Evolutionary conservation across 64 coral and sea anemone genomes (phyloP), one percentile per base, ranked within the genome.

Genomic region (Actinia tenebrosa): DNA sequence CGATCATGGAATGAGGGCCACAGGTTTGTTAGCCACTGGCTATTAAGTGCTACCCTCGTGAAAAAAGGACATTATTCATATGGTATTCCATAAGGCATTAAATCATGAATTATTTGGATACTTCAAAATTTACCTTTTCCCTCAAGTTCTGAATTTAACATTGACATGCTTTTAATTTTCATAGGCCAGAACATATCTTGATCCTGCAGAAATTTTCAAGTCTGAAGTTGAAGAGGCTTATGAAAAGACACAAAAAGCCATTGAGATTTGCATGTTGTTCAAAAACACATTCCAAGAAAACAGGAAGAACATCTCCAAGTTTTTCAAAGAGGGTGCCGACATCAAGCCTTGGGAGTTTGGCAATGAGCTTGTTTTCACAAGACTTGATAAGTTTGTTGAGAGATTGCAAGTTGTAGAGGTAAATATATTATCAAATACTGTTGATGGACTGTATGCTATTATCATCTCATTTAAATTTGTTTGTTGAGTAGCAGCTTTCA

Each of bases 171-270:
- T 69, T 71, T 22, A 10, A 44, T 47, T 45, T 18, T n/a, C 55
- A 3, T n/a, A 99, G 97, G 97, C 97, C 80, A 90, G 93, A 63
- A 91, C 47, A 17, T 95, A 93, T 63, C 87, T 99, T 46, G 97
- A 99, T 84, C 97, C 97, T 83, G 72, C 88, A 22, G 97, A 99
- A 60, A 99, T 99, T 72, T 99, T 99, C 91, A 99, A 99, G 75
- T 84, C 92, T 80, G 97, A 99, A 50, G 89, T 89, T 22, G 97
- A 99, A 58, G 97, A 99, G 81, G 89, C 94, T 20, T 81, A 89
- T 45, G 97, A 99, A 54, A 99, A 99, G 84, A 95, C 89, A 4
- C 68, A 91, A 45, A 87, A 92, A 43, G 94, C 91, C 19, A 82
- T 99, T 79, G 83, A 93, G 10, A 89, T 95, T 53, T 99, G 97